Conservation (phyloP, 2,888 invertebrate genomes). For the Macaria notata region DNA sequence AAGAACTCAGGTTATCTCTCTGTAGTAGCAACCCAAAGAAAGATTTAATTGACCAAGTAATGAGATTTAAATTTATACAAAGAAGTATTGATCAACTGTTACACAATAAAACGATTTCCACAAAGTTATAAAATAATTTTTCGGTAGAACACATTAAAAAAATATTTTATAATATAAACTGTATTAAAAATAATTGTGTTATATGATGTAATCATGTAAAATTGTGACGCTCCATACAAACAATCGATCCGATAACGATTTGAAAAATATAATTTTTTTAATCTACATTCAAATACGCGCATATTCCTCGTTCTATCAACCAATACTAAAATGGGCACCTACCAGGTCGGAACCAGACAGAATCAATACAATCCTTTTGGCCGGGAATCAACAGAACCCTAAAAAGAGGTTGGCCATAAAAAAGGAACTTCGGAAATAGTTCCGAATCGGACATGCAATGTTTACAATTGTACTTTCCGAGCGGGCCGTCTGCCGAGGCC, state of each 20-base stretch:
- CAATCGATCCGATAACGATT: too few species aligned
- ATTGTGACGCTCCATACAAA: too few species aligned
- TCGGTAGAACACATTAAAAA: too few species aligned
- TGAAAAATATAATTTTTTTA: too few species aligned
- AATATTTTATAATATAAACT: too few species aligned
- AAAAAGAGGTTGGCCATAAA: constrained; percentile 15
- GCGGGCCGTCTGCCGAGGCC: constrained; percentile 32
- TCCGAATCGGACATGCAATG: constrained; percentile 24
- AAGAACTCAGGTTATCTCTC: neutral
- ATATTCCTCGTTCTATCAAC: too few species aligned
- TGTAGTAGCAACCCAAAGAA: neutral
- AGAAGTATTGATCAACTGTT: neutral
- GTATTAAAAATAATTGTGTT: too few species aligned
- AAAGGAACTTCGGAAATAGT: constrained; percentile 19
- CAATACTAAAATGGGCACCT: too few species aligned
- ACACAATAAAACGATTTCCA: too few species aligned
- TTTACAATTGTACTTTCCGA: constrained; percentile 23
- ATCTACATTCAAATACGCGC: too few species aligned
- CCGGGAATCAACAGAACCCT: constrained; percentile 6
- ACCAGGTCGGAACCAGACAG: neutral
- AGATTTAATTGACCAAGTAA: constrained; percentile 15
- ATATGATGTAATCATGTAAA: too few species aligned
- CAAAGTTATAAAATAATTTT: too few species aligned
- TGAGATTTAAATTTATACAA: constrained; percentile 22
- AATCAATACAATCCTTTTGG: constrained; percentile 1